Evolutionary conservation across 2,797 vertebrate species (phyloP), one percentile per base, ranked within the genome.

Genomic region (Melopsittacus undulatus): DNA sequence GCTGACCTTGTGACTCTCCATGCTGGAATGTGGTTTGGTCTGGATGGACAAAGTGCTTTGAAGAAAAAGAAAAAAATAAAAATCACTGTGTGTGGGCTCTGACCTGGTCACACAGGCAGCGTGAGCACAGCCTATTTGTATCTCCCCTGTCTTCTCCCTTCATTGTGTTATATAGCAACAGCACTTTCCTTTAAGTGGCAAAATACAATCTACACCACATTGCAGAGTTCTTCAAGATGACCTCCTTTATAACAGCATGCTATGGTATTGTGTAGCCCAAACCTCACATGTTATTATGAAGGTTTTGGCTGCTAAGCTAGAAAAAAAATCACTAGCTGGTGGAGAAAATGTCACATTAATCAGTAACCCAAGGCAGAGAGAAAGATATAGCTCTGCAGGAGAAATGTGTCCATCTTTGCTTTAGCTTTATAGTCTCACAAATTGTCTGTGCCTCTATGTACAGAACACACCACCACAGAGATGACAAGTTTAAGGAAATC

Each of bases 21-120:
- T 45, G 48, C 56, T 77, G 83, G 52, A 89, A 80, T 72, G 70
- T 93, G 64, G 26, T 67, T 83, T 92, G 70, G 52, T 62, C 83
- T 68, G 81, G 38, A 40, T 38, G 57, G 64, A 90, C 59, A 78
- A 96, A 94, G 52, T 5, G 4, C 68, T 95, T 84, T 89, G 64
- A 95, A 89, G 61, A 72, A 85, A 78, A 77, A 54, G 22, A 48
- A 54, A 74, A 57, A 82, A 57, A 3, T 4, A 62, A 45, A 70
- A 93, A 80, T 85, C 36, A 54, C 29, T 62, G 20, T 91, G 94
- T 91, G 85, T 89, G 94, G 82, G 59, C 93, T 88, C 66, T 94
- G 90, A 91, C 87, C 85, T 46, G 54, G 90, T 94, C 93, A 92
- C 1, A 2, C 34, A 83, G 57, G 11, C 79, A 78, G 26, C 26